Conservation (phyloP, 2,113 vertebrate species). For the Tor tambroides region DNA sequence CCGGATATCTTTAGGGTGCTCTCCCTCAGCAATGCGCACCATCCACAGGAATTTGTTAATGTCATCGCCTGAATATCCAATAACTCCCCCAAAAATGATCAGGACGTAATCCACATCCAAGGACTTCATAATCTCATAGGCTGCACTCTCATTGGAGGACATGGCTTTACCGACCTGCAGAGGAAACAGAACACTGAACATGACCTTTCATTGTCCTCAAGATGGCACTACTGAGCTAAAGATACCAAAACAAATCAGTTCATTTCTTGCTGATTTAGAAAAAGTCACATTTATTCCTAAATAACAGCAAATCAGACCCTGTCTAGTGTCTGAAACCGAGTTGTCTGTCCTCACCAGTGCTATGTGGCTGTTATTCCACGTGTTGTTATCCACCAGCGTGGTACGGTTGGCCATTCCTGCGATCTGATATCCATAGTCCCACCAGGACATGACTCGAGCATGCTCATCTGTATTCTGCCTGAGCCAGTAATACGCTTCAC, state of each 20-base stretch:
- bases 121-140: constrained; percentile 95
- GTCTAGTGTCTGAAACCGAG: no score
- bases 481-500: constrained; percentile 99
- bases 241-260: background rate
- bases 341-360: constrained; percentile 71
- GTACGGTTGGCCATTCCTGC: constrained; percentile 98
- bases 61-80: constrained; percentile 97
- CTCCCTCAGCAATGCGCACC: constrained; percentile 98
- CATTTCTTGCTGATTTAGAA: background rate
- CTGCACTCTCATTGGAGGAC: constrained; percentile 97
- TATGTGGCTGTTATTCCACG: constrained; percentile 96
- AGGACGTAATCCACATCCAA: constrained; percentile 98
- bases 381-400: constrained; percentile 96
- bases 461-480: constrained; percentile 98
- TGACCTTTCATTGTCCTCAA: constrained; percentile 38
- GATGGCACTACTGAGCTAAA: constrained; percentile 40
- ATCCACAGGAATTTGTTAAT: constrained; percentile 99
- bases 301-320: background rate
- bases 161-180: constrained; percentile 96
- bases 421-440: constrained; percentile 99
- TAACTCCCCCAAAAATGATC: constrained; percentile 98
- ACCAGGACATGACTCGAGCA: constrained; percentile 98
- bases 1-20: constrained; percentile 98
- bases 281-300: background rate
- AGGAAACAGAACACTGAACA: background rate